These are phyloP conservation scores for Parnassius orleans DNA, from an alignment of 2,888 invertebrate genomes.

Conservation along the genomic window DNA sequence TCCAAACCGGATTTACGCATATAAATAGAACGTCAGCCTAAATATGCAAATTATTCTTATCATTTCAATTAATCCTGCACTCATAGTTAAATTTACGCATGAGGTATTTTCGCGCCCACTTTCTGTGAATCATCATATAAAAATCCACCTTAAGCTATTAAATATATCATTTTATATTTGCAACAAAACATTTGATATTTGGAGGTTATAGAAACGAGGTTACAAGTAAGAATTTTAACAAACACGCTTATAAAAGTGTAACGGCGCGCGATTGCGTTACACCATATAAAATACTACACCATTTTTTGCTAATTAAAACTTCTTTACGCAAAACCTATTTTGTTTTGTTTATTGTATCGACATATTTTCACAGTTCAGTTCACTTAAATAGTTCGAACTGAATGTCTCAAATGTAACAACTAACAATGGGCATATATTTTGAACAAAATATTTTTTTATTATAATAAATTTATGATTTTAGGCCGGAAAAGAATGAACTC, in stretches of 20 bases:
- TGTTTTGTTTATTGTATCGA: background rate
- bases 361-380: too few relatives aligned
- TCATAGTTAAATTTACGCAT: constrained; percentile 6
- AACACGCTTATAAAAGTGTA: constrained; percentile 25
- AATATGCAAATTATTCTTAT: constrained; percentile 23
- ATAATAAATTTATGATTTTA: too few relatives aligned
- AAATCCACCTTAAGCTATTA: constrained; percentile 10
- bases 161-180: constrained; percentile 22
- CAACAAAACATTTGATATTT: constrained; percentile 22
- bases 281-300: constrained; percentile 21
- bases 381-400: too few relatives aligned
- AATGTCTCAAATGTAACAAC: too few relatives aligned
- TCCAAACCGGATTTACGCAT: constrained; percentile 10
- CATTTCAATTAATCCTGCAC: constrained; percentile 12
- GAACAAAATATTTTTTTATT: too few relatives aligned
- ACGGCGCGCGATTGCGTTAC: constrained; percentile 19
- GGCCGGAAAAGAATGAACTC: too few relatives aligned
- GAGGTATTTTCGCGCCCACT: constrained; percentile 8
- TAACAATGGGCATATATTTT: too few relatives aligned
- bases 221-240: constrained; percentile 20
- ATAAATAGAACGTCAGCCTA: constrained; percentile 10
- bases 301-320: constrained; percentile 10
- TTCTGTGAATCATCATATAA: constrained; percentile 9
- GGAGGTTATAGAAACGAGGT: constrained; percentile 27
- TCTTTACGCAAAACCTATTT: background rate